These are phyloP conservation scores for Triops cancriformis DNA, from an alignment of 1,140 invertebrate species.

Conservation along the genomic window DNA sequence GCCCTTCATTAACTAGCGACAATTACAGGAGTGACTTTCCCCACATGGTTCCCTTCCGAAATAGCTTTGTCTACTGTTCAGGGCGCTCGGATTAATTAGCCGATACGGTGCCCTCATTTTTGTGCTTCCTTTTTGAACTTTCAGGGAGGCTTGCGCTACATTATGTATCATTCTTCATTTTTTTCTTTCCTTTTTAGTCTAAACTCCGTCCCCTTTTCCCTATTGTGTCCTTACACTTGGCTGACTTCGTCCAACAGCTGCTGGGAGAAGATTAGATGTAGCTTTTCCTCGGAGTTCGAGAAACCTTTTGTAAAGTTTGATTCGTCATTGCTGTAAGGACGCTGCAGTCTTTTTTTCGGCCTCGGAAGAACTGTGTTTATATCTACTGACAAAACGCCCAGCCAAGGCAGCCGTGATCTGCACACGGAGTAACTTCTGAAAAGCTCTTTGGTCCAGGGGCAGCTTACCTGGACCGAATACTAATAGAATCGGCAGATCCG, in stretches of 20 bases:
- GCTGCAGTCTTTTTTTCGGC: not conserved
- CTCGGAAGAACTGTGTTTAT: not conserved
- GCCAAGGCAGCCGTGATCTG: not conserved
- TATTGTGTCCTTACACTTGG: not conserved
- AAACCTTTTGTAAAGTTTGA: not conserved
- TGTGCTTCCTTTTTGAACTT: not conserved
- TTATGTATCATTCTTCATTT: not conserved
- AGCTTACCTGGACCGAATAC: not conserved
- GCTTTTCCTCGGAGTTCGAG: not conserved
- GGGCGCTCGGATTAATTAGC: not conserved
- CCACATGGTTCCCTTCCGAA: not conserved
- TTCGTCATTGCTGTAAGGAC: not conserved
- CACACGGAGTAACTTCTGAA: not conserved
- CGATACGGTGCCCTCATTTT: not conserved
- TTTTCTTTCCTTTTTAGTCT: not conserved
- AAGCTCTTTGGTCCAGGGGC: not conserved
- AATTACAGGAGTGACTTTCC: not conserved
- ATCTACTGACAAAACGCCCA: not conserved
- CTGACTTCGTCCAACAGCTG: not conserved
- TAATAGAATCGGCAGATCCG: not conserved
- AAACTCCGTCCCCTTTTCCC: not conserved
- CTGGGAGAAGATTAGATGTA: not conserved
- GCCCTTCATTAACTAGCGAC: not conserved
- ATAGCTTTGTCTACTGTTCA: not conserved
- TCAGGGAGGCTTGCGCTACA: not conserved